A percentile compares a stretch with the other conserved stretches of the same genome.
Evolutionary conservation across 2,888 invertebrate species (phyloP).

Genomic region (Drosophila algonquin): DNA sequence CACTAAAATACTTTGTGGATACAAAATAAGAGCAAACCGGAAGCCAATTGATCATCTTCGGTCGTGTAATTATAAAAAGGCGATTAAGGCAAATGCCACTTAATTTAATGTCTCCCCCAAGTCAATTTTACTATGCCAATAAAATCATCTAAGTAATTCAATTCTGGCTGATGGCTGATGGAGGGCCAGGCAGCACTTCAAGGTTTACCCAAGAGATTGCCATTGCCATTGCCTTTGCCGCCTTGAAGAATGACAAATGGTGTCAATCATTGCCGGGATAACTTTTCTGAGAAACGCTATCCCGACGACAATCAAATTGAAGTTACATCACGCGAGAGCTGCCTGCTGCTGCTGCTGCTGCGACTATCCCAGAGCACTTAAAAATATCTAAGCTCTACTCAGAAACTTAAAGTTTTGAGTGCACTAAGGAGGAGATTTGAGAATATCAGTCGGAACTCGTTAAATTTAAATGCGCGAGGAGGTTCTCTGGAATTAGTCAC

Average conservation of each 20-base stretch:
- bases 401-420: neutral
- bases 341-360: neutral
- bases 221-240: too few species aligned
- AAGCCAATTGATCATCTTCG: neutral
- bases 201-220: neutral
- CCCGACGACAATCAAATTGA: neutral
- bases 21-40: neutral
- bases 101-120: neutral
- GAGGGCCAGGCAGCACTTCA: neutral
- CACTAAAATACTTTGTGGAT: neutral
- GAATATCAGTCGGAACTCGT: neutral
- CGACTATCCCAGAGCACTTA: neutral
- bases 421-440: neutral
- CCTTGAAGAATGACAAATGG: neutral
- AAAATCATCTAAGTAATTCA: neutral
- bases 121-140: neutral
- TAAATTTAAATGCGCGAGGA: neutral
- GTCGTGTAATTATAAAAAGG: neutral
- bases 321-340: neutral
- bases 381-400: neutral
- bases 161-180: neutral
- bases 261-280: neutral
- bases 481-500: neutral
- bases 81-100: neutral
- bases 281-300: conserved; percentile 1